phyloP scores from a whole-genome alignment of 2,888 invertebrate species.

The Limnephilus rhombicus region DNA sequence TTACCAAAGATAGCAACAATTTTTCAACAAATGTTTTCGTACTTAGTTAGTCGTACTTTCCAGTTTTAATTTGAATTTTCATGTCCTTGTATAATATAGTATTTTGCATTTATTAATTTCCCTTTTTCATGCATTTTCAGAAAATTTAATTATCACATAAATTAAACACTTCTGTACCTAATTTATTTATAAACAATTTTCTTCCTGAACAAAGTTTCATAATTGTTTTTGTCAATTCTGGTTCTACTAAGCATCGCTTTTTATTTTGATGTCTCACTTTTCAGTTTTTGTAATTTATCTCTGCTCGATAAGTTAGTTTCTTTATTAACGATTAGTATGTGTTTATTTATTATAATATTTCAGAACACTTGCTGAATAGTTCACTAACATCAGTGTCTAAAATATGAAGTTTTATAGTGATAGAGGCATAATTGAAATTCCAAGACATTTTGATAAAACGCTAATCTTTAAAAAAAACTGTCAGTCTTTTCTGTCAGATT shows the following conservation, averaged over 20 bases:
- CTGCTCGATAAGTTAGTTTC: background rate
- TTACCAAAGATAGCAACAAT: background rate
- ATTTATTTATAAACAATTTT: background rate
- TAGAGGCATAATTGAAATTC: background rate
- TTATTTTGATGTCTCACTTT: background rate
- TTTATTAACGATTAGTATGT: background rate
- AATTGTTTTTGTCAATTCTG: background rate
- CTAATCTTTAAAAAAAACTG: background rate
- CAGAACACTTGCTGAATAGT: background rate
- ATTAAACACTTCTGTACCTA: background rate
- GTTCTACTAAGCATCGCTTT: background rate
- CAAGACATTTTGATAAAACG: background rate
- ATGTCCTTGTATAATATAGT: background rate
- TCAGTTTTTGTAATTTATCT: background rate
- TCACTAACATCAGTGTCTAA: background rate
- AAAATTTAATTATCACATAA: background rate
- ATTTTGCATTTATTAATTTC: background rate
- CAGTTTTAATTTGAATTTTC: background rate
- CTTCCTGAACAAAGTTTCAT: background rate
- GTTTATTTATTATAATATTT: constrained; percentile 3
- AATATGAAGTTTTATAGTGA: background rate
- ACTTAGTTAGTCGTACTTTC: background rate
- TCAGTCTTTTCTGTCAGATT: too few species aligned
- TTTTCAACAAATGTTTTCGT: background rate
- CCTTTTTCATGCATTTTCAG: background rate